Evolutionary conservation across 2,888 invertebrate genomes (phyloP).

Genomic region (Yponomeuta malinellus): DNA sequence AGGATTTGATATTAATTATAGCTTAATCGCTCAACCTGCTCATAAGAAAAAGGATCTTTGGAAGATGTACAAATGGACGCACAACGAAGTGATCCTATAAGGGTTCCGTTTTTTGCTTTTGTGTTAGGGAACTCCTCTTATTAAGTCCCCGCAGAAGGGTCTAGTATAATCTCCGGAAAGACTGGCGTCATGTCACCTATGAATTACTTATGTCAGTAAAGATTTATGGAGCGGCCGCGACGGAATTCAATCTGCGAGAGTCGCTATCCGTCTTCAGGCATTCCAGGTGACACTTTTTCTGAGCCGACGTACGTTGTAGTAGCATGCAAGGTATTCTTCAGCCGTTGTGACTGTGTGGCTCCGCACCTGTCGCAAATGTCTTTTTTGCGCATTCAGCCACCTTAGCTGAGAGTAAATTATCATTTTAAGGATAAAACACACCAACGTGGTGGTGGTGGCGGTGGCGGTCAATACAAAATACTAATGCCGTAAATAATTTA

Average conservation of each 20-base stretch:
- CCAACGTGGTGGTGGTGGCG: too few relatives aligned
- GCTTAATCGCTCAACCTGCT: too few relatives aligned
- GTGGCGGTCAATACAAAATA: too few relatives aligned
- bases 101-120: background rate
- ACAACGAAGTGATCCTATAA: background rate
- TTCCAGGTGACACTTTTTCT: background rate
- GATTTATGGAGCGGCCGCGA: background rate
- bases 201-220: slow-evolving; percentile 1
- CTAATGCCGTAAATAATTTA: too few relatives aligned
- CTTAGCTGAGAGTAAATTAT: too few relatives aligned
- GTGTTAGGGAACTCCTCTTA: background rate
- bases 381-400: too few relatives aligned
- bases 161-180: background rate
- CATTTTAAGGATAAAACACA: too few relatives aligned
- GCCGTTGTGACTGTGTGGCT: background rate
- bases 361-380: background rate
- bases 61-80: too few relatives aligned
- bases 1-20: too few relatives aligned
- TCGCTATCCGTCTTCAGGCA: background rate
- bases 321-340: background rate
- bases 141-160: background rate
- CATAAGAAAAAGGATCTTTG: too few relatives aligned
- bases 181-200: background rate
- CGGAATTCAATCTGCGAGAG: slow-evolving; percentile 1
- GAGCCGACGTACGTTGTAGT: background rate